Evolutionary conservation across 2,113 vertebrate species (phyloP), one percentile per base, ranked within the genome.

Genomic region (Mirounga angustirostris): DNA sequence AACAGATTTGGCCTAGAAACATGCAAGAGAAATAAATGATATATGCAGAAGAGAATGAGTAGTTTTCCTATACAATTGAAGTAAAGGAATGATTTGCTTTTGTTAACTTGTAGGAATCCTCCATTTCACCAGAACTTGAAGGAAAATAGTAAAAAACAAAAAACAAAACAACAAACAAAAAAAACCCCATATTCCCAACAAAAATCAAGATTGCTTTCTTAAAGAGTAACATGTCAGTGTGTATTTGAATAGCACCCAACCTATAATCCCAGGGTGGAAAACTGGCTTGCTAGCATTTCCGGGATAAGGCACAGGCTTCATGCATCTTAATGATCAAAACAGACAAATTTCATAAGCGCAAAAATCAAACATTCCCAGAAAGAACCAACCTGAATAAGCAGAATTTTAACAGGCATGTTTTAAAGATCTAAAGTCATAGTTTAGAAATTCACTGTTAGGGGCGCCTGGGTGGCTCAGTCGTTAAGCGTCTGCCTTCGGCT

Each of bases 291-390:
- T 30, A 63, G 80, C 76, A 28, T 97, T 97, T 98, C 79, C 93
- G 13, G 6, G 89, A 16, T 33, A 83, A 1, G 33, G n/a, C 74
- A 81, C 81, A 84, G 26, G 92, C 91, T 98, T 98, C 94, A 89
- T 79, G 93, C 73, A 96, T 84, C 78, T 67, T 97, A 30, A 94
- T 97, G 93, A 98, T 92, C 94, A 98, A 97, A 98, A 97, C 30
- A 65, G 91, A 95, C 33, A 98, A 95, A 93, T 96, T 95, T 80
- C 90, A 92, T 94, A 97, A 95, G 95, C 97, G 97, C 91, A 97
- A 98, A 97, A 95, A 97, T 96, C 91, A 98, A 96, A 96, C 95
- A 98, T 40, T 91, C 97, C 85, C 79, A 94, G 50, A 93, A 98
- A 97, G 63, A 82, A 95, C 36, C 98, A 94, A 67, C 7, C 50